Evolutionary conservation across 2,888 invertebrate species (phyloP).

Genomic region (Macrosoma leucophasiata): DNA sequence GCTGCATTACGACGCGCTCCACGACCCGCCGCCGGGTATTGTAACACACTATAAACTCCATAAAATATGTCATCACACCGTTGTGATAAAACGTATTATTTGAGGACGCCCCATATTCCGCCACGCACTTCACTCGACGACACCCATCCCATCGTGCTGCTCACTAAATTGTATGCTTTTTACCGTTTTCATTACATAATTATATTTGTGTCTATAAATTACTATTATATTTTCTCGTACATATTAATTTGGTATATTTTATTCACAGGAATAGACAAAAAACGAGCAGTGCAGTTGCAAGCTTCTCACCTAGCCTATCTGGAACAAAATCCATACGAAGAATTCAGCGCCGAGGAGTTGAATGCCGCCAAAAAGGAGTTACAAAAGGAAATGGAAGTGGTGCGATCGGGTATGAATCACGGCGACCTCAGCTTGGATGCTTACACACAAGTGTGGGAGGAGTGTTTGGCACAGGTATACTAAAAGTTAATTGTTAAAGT

Average conservation of each 20-base stretch:
- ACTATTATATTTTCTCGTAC: no score
- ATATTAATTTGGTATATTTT: no score
- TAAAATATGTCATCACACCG: no score
- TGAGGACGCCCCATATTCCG: no score
- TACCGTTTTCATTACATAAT: no score
- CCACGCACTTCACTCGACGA: no score
- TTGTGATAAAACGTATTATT: no score
- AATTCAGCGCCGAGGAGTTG: constrained; percentile 81
- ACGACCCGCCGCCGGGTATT: constrained; percentile 78
- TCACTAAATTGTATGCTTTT: no score
- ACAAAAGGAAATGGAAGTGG: constrained; percentile 89
- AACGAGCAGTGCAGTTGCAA: constrained; percentile 75
- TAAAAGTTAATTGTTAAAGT: no score
- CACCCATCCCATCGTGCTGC: no score
- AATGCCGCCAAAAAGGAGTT: constrained; percentile 79
- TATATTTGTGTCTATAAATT: no score
- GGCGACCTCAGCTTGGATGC: constrained; percentile 94
- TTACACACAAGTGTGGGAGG: constrained; percentile 97
- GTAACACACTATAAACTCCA: no score
- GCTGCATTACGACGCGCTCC: constrained; percentile 91
- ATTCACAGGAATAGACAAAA: constrained; percentile 59
- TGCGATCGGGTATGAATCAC: constrained; percentile 95
- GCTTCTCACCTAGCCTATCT: constrained; percentile 87
- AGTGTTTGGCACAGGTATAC: constrained; percentile 90
- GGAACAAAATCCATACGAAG: constrained; percentile 90